These are phyloP conservation scores for Nyctereutes procyonoides DNA, from an alignment of 2,113 vertebrate species.

Conservation along the genomic window DNA sequence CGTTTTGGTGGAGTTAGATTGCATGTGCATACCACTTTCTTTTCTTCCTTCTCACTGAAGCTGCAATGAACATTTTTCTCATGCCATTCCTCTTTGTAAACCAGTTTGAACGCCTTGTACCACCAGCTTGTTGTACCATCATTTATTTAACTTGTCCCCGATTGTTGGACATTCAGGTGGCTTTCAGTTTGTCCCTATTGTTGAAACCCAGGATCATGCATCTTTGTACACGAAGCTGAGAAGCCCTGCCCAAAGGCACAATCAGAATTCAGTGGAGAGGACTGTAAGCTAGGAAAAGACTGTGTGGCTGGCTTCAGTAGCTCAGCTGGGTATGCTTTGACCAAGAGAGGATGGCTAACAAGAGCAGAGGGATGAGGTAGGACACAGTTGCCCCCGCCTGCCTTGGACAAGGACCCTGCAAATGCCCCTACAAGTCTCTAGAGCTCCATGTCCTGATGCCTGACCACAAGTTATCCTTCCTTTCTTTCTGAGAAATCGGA, in stretches of 20 bases:
- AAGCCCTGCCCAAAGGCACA: not conserved
- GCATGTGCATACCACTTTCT: not conserved
- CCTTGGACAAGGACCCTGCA: not conserved
- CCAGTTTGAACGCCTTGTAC: not conserved
- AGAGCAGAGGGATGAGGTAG: not conserved
- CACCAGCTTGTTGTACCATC: not conserved
- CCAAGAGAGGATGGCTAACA: not conserved
- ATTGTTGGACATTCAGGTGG: not conserved
- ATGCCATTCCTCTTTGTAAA: not conserved
- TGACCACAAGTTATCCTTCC: not conserved
- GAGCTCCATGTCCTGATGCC: not conserved
- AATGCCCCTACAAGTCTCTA: not conserved
- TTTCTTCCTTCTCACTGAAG: conserved; percentile 33
- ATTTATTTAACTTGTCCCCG: not conserved
- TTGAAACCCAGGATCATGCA: not conserved
- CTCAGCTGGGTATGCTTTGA: not conserved
- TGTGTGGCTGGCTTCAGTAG: not conserved
- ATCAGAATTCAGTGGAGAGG: accelerated
- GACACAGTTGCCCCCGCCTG: not conserved
- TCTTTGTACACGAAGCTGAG: not conserved
- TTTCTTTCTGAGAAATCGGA: not conserved
- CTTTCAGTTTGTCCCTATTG: not conserved
- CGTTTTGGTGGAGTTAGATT: not conserved
- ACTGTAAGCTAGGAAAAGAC: not conserved
- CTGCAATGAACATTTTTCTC: conserved; percentile 32